phyloP scores from a whole-genome alignment of 2,113 vertebrate genomes.

The Carollia perspicillata region DNA sequence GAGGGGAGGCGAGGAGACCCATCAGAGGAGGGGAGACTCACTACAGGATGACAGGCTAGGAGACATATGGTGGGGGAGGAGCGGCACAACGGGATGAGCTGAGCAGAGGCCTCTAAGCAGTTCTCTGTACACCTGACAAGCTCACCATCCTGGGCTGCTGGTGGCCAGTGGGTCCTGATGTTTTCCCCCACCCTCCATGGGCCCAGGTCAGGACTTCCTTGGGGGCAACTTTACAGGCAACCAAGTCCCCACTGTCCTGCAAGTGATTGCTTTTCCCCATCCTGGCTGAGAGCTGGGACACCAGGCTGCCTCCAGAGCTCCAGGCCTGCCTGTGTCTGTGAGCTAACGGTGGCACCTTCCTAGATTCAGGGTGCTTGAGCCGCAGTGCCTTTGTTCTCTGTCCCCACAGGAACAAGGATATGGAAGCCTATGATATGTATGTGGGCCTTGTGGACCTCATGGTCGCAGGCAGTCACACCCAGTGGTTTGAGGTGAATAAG shows the following conservation, averaged over 20 bases:
- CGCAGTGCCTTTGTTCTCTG: neutral
- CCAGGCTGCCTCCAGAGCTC: neutral
- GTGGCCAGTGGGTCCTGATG: no score
- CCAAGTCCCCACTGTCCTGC: neutral
- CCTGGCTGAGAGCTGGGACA: neutral
- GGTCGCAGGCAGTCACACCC: neutral
- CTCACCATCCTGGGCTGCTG: neutral
- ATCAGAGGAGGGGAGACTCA: neutral
- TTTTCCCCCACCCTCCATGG: neutral
- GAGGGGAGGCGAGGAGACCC: neutral
- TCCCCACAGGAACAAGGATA: neutral
- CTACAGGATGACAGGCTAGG: neutral
- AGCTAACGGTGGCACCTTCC: neutral
- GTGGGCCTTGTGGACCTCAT: slow-evolving; percentile 53
- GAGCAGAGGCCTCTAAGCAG: neutral
- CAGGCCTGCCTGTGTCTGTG: neutral
- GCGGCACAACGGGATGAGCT: neutral
- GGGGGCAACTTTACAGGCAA: neutral
- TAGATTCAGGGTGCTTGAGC: neutral
- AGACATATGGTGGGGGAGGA: neutral
- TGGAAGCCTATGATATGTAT: neutral
- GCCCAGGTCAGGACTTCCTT: neutral
- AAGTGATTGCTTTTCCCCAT: neutral
- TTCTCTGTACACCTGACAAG: neutral
- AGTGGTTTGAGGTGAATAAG: slow-evolving; percentile 58